Conservation (phyloP, 2,888 invertebrate genomes). For the Ophion ventricosus region DNA sequence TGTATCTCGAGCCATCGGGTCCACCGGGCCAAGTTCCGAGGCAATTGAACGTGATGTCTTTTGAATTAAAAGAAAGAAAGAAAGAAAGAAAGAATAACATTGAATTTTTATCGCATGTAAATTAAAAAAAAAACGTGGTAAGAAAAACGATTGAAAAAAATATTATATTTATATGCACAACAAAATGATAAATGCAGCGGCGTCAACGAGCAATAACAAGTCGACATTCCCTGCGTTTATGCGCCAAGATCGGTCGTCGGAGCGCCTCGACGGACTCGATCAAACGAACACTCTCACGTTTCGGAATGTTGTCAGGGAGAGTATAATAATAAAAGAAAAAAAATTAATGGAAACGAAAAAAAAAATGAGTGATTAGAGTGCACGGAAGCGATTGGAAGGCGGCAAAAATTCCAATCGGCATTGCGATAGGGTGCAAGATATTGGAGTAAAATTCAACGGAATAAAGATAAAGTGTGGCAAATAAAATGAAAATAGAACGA, state of each 20-base stretch:
- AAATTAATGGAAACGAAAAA: background rate
- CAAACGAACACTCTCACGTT: slow-evolving; percentile 29
- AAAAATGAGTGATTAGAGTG: slow-evolving; percentile 16
- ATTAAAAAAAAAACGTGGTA: background rate
- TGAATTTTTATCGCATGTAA: background rate
- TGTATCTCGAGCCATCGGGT: slow-evolving; percentile 84
- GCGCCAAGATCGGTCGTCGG: background rate
- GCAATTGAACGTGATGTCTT: slow-evolving; percentile 87
- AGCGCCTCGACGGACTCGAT: background rate
- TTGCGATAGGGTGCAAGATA: slow-evolving; percentile 27
- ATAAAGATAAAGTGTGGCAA: slow-evolving; percentile 17
- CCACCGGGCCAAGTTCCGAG: slow-evolving; percentile 87
- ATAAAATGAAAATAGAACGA: slow-evolving; percentile 19
- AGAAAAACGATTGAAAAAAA: background rate
- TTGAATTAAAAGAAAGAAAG: slow-evolving; percentile 59
- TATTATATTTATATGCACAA: background rate
- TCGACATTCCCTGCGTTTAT: background rate
- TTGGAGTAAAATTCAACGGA: slow-evolving; percentile 42
- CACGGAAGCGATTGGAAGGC: slow-evolving; percentile 41
- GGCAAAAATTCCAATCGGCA: slow-evolving; percentile 51
- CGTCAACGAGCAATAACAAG: slow-evolving; percentile 36
- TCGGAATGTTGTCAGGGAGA: slow-evolving; percentile 43
- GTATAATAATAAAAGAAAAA: background rate
- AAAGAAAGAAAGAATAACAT: slow-evolving; percentile 9
- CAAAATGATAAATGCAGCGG: slow-evolving; percentile 13